phyloP scores from a whole-genome alignment of 2,797 vertebrate species.

The Poeciliopsis presidionis region DNA sequence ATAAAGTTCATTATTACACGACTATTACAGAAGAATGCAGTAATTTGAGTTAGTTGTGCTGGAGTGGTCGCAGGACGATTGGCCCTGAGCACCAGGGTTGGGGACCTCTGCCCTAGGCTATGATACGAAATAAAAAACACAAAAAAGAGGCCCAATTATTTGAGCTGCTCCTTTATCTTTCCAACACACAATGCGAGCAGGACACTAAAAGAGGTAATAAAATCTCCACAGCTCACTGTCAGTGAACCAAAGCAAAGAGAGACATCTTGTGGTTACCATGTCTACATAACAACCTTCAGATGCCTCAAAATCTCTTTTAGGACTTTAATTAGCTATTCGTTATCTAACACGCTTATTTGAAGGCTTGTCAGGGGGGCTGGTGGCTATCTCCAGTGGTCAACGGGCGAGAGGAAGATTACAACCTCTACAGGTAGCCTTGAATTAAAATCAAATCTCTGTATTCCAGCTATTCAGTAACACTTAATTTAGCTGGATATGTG shows the following conservation, averaged over 20 bases:
- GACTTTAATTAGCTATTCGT: background rate
- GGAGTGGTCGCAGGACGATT: too few species aligned
- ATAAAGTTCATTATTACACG: too few species aligned
- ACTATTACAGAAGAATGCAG: too few species aligned
- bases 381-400: too few species aligned
- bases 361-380: too few species aligned
- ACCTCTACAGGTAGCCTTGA: background rate
- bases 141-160: background rate
- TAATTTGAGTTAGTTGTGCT: too few species aligned
- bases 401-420: too few species aligned
- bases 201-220: background rate
- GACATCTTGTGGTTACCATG: background rate
- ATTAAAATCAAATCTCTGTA: background rate
- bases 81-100: too few species aligned
- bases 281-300: background rate
- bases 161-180: background rate
- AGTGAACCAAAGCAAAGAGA: background rate
- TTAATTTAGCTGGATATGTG: background rate
- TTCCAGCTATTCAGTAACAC: background rate
- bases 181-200: background rate
- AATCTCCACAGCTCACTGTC: background rate
- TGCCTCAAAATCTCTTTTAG: background rate
- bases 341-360: too few species aligned
- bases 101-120: too few species aligned
- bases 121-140: background rate